Conservation (phyloP, 2,113 vertebrate genomes). For the Oreochromis tanganicae region DNA sequence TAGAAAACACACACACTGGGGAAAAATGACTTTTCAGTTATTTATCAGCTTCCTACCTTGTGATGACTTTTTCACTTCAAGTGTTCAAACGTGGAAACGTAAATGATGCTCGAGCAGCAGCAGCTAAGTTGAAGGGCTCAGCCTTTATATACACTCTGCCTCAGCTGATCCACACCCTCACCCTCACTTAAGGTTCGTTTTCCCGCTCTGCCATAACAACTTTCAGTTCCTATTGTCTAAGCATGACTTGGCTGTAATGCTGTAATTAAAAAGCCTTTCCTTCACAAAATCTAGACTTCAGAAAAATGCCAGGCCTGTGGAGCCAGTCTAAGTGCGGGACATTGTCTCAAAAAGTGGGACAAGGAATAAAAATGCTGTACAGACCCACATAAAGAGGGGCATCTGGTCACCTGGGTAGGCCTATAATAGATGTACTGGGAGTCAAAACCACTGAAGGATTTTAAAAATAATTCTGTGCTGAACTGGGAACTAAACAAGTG, state of each 20-base stretch:
- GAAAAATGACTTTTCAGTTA: neutral
- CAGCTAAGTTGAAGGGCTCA: neutral
- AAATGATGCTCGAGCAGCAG: neutral
- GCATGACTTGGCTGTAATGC: neutral
- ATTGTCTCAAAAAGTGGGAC: neutral
- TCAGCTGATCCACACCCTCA: neutral
- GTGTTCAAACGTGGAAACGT: accelerated
- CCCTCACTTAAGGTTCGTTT: neutral
- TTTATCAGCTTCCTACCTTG: neutral
- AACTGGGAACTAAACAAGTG: neutral
- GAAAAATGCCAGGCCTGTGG: neutral
- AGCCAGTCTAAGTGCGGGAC: neutral
- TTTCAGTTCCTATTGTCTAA: neutral
- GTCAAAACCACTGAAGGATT: neutral
- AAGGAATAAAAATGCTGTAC: neutral
- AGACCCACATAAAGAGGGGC: neutral
- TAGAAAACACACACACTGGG: neutral
- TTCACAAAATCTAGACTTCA: neutral
- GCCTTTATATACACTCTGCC: neutral
- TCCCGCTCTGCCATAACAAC: neutral
- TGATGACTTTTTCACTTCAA: accelerated
- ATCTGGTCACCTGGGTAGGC: neutral
- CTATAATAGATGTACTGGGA: neutral
- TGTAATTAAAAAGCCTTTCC: neutral
- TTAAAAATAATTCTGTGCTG: neutral